Base-by-base conservation (phyloP, 2,888 invertebrate species). In the Conus canariensis region DNA sequence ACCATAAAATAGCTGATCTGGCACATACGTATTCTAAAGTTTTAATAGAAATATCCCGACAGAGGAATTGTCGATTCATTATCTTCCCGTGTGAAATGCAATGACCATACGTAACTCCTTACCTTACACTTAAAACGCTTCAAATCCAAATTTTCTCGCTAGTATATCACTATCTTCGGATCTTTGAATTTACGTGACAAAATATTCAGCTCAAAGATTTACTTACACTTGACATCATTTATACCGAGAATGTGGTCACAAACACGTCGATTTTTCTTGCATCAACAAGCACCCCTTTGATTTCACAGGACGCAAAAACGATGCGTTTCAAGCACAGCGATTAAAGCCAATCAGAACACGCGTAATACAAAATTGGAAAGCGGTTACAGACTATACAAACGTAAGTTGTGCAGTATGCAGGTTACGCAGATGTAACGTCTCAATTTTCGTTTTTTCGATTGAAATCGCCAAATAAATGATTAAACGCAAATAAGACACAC, bases 211-310 rank as follows among this genome's bases (percentile, higher is more conserved):
- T 56, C 10, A 6, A 59, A 25, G 8, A 85, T 60, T 87, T 90
- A 92, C 92, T 92, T 92, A 92, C 92, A 91, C 91, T 91, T 59
- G 92, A 92, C 92, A 92, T 92, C 77, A 60, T 89, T 86, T 12
- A 67, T 22, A 30, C 30, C 19, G 19, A 86, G 7, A 67, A 86
- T 30, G 86, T 22, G 25, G 25, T 67, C 86, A 67, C 67, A 30
- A 86, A 30, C 12, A 25, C 64, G 45, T 67, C 10, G 30, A 67
- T 45, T 30, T 25, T 60, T 25, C 60, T 67, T 30, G 67, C 25
- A 86, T 86, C 45, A 60, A 45, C 74, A 85, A 82, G 88, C 88
- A 80, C 88, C 88, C 85, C 89, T 56, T 85, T 59, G 70, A 60
- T 67, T 82, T 89, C 70, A 25, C 67, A 85, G 16, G 74, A 74